Conservation (phyloP, 2,113 vertebrate species). For the Cyanoliseus patagonus region DNA sequence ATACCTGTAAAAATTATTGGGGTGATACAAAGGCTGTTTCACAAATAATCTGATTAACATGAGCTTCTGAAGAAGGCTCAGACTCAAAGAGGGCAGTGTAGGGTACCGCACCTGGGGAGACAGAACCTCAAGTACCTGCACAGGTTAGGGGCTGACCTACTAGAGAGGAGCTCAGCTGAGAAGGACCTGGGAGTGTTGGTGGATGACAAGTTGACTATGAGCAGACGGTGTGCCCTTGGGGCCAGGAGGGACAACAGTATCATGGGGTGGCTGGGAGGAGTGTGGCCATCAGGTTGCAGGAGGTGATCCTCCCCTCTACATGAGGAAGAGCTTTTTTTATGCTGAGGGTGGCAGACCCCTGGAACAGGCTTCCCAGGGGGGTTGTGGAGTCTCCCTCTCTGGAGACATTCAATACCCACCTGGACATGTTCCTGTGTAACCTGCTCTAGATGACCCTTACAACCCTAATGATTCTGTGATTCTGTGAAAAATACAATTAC, state of each 20-base stretch:
- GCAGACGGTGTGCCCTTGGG: not conserved
- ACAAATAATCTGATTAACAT: constrained; percentile 54
- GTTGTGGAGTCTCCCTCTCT: not conserved
- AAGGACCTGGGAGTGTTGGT: not conserved
- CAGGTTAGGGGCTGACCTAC: not conserved
- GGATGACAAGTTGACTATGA: not conserved
- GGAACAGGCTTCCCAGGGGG: not conserved
- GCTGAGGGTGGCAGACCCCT: not conserved
- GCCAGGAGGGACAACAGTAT: not conserved
- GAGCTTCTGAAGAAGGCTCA: constrained; percentile 53
- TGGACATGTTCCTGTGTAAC: not conserved
- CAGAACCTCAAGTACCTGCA: not conserved
- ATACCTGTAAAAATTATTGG: constrained; percentile 12
- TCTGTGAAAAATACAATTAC: constrained; percentile 59
- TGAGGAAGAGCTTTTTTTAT: not conserved
- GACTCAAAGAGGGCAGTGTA: not conserved
- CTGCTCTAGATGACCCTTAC: not conserved
- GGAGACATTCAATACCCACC: not conserved
- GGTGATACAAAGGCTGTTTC: constrained; percentile 32
- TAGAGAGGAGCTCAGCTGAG: not conserved
- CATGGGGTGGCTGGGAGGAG: not conserved
- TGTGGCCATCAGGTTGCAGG: not conserved
- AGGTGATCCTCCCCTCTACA: not conserved
- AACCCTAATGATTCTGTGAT: not conserved
- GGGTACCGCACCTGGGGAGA: not conserved